Percentiles rank a stretch among this genome's conserved stretches.
phyloP scores from a whole-genome alignment of 2,113 vertebrate species.

The Notarius quadriscutis region DNA sequence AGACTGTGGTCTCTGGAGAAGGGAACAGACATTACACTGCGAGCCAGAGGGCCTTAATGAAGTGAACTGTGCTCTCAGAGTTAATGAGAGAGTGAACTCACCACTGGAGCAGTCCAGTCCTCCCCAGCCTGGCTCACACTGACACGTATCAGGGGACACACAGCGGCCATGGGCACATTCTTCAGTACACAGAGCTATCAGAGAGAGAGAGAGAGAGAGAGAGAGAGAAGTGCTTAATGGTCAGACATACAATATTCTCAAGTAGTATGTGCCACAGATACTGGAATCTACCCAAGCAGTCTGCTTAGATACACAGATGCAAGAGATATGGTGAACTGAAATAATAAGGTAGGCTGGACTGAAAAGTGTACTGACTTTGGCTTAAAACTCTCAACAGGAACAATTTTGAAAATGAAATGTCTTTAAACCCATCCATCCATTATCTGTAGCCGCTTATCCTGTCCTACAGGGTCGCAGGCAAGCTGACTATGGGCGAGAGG shows the following conservation, averaged over 20 bases:
- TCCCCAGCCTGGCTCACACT: slow-evolving; percentile 97
- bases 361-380: neutral
- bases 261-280: neutral
- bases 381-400: slow-evolving; percentile 17
- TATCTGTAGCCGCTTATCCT: no score
- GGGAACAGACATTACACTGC: slow-evolving; percentile 53
- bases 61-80: slow-evolving; percentile 59
- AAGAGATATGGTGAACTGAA: neutral
- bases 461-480: no score
- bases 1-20: slow-evolving; percentile 49
- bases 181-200: slow-evolving; percentile 90
- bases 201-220: slow-evolving; percentile 47
- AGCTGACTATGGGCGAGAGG: no score
- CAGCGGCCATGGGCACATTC: slow-evolving; percentile 95
- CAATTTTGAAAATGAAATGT: slow-evolving; percentile 15
- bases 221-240: slow-evolving; percentile 8
- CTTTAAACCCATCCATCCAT: slow-evolving; percentile 2
- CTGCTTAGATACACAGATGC: slow-evolving; percentile 8
- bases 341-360: neutral
- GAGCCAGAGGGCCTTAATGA: slow-evolving; percentile 55
- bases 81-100: slow-evolving; percentile 77
- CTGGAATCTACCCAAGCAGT: slow-evolving; percentile 8
- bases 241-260: slow-evolving; percentile 23
- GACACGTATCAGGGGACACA: slow-evolving; percentile 95
- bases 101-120: slow-evolving; percentile 98